Percentiles rank a stretch among this genome's conserved stretches.
Conservation (phyloP, 1,140 invertebrate genomes). For the Macrobrachium rosenbergii region DNA sequence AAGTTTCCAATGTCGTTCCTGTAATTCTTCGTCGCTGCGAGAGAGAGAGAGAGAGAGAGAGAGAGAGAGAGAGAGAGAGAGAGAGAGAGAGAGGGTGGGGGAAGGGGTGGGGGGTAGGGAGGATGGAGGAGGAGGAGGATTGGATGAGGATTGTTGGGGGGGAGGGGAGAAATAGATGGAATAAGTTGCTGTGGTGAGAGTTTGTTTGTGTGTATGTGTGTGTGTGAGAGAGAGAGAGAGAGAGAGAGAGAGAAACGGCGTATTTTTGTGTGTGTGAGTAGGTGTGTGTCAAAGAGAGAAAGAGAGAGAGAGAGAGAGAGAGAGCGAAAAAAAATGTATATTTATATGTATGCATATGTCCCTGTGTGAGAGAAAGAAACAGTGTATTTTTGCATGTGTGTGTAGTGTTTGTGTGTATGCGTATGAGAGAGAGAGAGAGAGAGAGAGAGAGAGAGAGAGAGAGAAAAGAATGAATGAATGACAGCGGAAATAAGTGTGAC, state of each 20-base stretch:
- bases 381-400: neutral
- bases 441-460: constrained; percentile 27
- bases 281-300: neutral
- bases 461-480: neutral
- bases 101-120: neutral
- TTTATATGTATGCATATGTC: no score
- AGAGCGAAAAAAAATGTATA: no score
- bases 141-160: neutral
- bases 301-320: no score
- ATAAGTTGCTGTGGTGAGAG: neutral
- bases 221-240: neutral
- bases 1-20: no score
- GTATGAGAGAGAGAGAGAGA: constrained; percentile 3
- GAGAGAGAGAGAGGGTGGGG: neutral
- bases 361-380: neutral
- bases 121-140: neutral
- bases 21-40: no score
- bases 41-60: neutral
- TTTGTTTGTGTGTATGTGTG: neutral
- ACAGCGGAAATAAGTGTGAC: neutral
- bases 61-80: neutral
- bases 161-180: neutral
- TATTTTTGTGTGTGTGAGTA: constrained; percentile 20
- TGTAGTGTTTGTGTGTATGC: no score
- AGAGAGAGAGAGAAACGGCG: neutral